phyloP scores from a whole-genome alignment of 2,888 invertebrate genomes.

The Cordilura impudica region DNA sequence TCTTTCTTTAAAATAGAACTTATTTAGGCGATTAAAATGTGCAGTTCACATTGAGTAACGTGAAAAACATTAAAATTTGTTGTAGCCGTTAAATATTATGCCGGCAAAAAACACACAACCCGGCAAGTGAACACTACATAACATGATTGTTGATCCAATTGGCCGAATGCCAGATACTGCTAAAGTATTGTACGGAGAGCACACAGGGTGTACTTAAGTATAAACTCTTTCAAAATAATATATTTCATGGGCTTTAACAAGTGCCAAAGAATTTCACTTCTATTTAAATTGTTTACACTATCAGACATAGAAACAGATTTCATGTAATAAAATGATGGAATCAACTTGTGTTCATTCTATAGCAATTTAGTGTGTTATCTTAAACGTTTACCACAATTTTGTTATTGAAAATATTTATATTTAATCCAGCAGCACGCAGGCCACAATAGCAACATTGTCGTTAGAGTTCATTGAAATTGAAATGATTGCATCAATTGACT shows the following conservation, averaged over 20 bases:
- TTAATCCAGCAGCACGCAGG: neutral
- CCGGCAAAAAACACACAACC: constrained; percentile 44
- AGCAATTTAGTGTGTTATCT: neutral
- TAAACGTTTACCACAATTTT: constrained; percentile 24
- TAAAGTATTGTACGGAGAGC: constrained; percentile 17
- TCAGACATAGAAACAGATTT: constrained; percentile 13
- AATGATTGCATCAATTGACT: neutral
- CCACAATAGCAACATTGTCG: constrained; percentile 8
- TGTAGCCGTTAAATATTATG: neutral
- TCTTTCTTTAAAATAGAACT: no score
- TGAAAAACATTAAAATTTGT: neutral
- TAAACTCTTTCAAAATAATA: neutral
- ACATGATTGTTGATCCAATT: constrained; percentile 46
- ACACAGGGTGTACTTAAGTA: constrained; percentile 14
- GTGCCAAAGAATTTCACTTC: constrained; percentile 12
- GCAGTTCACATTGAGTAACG: neutral
- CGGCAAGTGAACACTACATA: constrained; percentile 43
- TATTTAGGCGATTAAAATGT: no score
- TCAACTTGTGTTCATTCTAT: neutral
- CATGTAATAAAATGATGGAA: neutral
- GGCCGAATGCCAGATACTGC: constrained; percentile 48
- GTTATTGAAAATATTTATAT: neutral
- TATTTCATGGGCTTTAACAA: constrained; percentile 15
- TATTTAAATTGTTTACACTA: neutral
- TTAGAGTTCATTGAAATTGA: constrained; percentile 46